A percentile compares a stretch with the other conserved stretches of the same genome.
Evolutionary conservation across 2,888 invertebrate species (phyloP).

Genomic region (Lithophane socia): DNA sequence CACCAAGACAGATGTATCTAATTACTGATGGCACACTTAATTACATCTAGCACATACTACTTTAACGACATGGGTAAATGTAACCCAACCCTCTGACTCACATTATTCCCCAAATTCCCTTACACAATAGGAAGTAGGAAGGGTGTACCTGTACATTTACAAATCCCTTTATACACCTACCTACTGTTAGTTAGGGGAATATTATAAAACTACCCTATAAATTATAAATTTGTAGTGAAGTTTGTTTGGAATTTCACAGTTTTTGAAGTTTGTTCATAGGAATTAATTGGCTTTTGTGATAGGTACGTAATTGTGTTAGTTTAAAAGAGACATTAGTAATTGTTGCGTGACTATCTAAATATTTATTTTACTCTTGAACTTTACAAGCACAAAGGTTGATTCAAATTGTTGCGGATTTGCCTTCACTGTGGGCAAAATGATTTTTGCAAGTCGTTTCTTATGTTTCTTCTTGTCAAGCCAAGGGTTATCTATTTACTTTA

Average conservation of each 20-base stretch:
- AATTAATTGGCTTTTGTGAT: slow-evolving; percentile 20
- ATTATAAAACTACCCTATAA: slow-evolving; percentile 14
- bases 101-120: slow-evolving; percentile 17
- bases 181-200: background rate
- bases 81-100: slow-evolving; percentile 7
- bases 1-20: slow-evolving; percentile 25
- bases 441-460: background rate
- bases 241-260: slow-evolving; percentile 1
- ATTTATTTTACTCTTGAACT: slow-evolving; percentile 5
- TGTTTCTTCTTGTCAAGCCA: background rate
- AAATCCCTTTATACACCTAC: slow-evolving; percentile 23
- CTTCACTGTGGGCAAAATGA: background rate
- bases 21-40: slow-evolving; percentile 45
- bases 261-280: slow-evolving; percentile 16
- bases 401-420: background rate
- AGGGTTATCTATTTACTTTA: background rate
- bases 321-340: slow-evolving; percentile 1
- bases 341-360: slow-evolving; percentile 1
- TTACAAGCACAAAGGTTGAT: background rate
- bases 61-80: slow-evolving; percentile 15
- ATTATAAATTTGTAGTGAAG: slow-evolving; percentile 17
- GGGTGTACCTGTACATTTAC: slow-evolving; percentile 8
- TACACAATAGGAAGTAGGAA: background rate
- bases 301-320: slow-evolving; percentile 14
- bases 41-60: slow-evolving; percentile 19